phyloP scores from a whole-genome alignment of 1,140 invertebrate species.

The Planococcus citri region DNA sequence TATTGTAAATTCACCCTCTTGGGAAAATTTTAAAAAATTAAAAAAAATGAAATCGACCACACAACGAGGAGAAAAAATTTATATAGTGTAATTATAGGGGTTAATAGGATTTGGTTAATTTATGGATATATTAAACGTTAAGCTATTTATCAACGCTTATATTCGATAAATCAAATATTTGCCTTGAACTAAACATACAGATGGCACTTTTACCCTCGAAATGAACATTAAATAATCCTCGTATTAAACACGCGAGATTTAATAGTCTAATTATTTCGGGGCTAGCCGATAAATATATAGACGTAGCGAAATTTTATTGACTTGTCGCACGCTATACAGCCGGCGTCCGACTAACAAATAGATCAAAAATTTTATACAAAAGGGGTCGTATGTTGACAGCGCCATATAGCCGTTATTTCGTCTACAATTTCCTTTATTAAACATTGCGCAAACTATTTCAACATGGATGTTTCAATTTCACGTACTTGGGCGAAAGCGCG shows the following conservation, averaged over 20 bases:
- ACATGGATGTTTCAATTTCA: too few relatives aligned
- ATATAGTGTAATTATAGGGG: too few relatives aligned
- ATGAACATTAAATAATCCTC: neutral
- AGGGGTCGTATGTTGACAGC: too few relatives aligned
- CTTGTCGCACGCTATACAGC: neutral
- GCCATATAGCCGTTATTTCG: too few relatives aligned
- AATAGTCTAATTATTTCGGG: neutral
- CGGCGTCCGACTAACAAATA: neutral
- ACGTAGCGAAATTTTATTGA: neutral
- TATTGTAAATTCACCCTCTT: too few relatives aligned
- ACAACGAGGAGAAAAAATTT: too few relatives aligned
- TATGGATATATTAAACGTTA: neutral
- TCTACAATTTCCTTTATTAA: too few relatives aligned
- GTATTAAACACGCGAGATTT: neutral
- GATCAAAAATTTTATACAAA: too few relatives aligned
- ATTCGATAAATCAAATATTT: slow-evolving; percentile 4
- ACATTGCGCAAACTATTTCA: too few relatives aligned
- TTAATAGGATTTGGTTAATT: neutral
- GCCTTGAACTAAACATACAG: neutral
- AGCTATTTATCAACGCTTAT: neutral
- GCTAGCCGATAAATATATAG: neutral
- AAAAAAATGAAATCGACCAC: too few relatives aligned
- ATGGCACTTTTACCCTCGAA: slow-evolving; percentile 2
- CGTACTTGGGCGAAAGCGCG: too few relatives aligned
- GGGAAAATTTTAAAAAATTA: too few relatives aligned